A percentile compares a stretch with the other conserved stretches of the same genome.
Conservation (phyloP, 2,888 invertebrate genomes). For the Mesorhabditis sp. region DNA sequence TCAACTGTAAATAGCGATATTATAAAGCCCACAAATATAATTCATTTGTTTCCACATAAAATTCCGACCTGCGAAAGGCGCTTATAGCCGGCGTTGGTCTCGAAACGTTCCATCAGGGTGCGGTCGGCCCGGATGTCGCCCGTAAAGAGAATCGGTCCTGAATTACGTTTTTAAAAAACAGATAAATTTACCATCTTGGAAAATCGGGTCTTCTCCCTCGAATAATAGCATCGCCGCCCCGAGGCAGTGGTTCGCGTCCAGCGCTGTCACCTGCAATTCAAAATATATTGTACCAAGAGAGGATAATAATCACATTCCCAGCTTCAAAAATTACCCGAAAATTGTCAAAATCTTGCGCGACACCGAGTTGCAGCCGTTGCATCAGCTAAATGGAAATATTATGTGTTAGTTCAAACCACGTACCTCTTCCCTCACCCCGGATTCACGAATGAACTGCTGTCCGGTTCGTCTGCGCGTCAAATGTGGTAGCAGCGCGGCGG, state of each 20-base stretch:
- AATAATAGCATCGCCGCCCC: neutral
- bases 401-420: neutral
- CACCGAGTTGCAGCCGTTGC: neutral
- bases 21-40: neutral
- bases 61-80: neutral
- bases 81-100: neutral
- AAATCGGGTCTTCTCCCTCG: neutral
- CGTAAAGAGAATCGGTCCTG: slow-evolving; percentile 6
- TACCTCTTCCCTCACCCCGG: neutral
- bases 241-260: slow-evolving; percentile 6
- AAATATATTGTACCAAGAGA: no score
- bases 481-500: slow-evolving; percentile 5
- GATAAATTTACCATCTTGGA: neutral
- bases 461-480: neutral
- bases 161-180: neutral
- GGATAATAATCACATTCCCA: neutral
- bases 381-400: neutral
- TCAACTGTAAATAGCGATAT: neutral
- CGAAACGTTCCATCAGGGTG: neutral
- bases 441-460: neutral
- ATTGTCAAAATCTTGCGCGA: neutral
- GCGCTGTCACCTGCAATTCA: neutral
- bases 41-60: neutral
- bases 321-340: neutral
- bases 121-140: neutral